phyloP scores from a whole-genome alignment of 1,140 invertebrate species.

The Grapholita molesta region DNA sequence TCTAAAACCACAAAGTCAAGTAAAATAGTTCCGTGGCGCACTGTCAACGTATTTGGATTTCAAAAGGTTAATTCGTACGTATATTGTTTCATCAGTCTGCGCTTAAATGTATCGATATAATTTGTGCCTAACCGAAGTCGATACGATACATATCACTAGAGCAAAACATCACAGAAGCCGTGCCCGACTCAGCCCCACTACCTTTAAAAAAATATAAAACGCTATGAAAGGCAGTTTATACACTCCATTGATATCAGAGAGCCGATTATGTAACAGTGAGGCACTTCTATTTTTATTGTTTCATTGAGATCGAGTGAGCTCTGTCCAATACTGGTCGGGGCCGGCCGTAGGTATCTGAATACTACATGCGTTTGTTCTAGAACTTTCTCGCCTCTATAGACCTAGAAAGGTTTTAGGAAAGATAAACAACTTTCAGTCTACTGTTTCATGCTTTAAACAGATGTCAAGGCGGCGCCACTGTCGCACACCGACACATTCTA shows the following conservation, averaged over 20 bases:
- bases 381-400: too few relatives aligned
- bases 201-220: constrained; percentile 73
- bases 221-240: constrained; percentile 65
- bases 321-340: background rate
- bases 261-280: constrained; percentile 51
- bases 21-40: too few relatives aligned
- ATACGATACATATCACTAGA: constrained; percentile 56
- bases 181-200: constrained; percentile 35
- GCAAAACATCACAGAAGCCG: constrained; percentile 73
- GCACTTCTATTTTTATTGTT: constrained; percentile 57
- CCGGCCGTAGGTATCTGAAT: background rate
- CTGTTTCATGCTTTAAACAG: background rate
- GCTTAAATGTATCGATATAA: constrained; percentile 34
- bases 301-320: constrained; percentile 46
- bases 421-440: background rate
- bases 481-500: too few relatives aligned
- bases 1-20: too few relatives aligned
- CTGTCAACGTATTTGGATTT: too few relatives aligned
- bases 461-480: too few relatives aligned
- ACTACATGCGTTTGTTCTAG: too few relatives aligned
- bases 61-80: background rate
- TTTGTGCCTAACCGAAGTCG: constrained; percentile 53
- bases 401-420: too few relatives aligned
- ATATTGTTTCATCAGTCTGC: background rate
- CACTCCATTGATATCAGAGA: constrained; percentile 50